Base-by-base conservation (phyloP, 1,140 invertebrate species). In the Agrypnia vestita region DNA sequence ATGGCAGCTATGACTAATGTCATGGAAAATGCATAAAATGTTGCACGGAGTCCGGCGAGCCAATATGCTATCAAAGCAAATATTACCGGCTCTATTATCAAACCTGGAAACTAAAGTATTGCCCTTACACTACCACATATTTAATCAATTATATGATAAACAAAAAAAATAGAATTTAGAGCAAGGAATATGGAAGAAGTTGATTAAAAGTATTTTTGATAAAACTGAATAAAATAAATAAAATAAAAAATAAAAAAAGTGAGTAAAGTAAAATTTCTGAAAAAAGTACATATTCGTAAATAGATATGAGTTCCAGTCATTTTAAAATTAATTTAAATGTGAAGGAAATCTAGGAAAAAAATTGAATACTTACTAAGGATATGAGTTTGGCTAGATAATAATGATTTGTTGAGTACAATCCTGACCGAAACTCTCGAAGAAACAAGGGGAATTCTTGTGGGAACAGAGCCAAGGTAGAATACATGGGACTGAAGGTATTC, bases 401-500 rank as follows among this genome's bases (percentile, higher is more conserved):
- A 10, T 93, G 88, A 9, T 92, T 91, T 0, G 93, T 91, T 0
- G 92, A 87, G 85, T 96, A 97, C 56, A 96, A 87, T 25, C 95
- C 95, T 25, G 93, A 93, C 79, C 93, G 91, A 82, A 95, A 92
- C 86, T 97, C 96, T 61, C 95, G 87, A 49, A 94, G 86, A 83
- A 97, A 94, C 15, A 97, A 86, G 0, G 96, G 95, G 74, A 95
- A 91, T 84, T 95, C 93, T 82, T 93, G 91, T 0, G 96, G 96
- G 84, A 97, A 95, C 78, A 94, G 89, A 76, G 94, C 91, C 6
- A 97, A 88, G 0, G 95, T 94, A 0, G 94, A 93, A 85, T 97
- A 97, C 94, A 97, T 96, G 0, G 95, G 94, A 59, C 93, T 92
- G 87, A 96, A 97, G 4, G 95, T 95, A 84, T 96, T 97, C 89